These are phyloP conservation scores for Dermochelys coriacea DNA, from an alignment of 2,797 vertebrate genomes.

Conservation along the genomic window DNA sequence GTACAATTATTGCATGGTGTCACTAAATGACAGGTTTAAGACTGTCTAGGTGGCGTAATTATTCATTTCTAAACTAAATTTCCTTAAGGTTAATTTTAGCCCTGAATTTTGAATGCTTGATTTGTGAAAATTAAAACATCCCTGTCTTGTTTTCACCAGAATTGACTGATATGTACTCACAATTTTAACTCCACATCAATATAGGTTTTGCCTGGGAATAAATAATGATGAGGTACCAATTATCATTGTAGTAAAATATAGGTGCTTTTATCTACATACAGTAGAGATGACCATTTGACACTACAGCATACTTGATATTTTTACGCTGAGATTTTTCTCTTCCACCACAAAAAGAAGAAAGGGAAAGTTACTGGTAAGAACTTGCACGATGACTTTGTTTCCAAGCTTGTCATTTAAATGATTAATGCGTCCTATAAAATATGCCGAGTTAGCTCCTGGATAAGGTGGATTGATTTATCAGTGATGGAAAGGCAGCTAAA, in stretches of 20 bases:
- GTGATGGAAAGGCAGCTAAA: slow-evolving; percentile 43
- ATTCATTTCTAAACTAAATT: not conserved
- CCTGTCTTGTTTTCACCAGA: not conserved
- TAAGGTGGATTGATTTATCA: slow-evolving; percentile 40
- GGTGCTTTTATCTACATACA: not conserved
- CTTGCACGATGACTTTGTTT: slow-evolving; percentile 12
- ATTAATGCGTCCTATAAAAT: slow-evolving; percentile 29
- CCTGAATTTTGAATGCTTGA: not conserved
- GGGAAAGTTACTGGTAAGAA: not conserved
- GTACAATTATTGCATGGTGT: not conserved
- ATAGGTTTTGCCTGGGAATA: not conserved
- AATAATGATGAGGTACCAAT: not conserved
- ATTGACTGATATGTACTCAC: not conserved
- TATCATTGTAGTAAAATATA: not conserved
- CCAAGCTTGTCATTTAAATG: slow-evolving; percentile 29
- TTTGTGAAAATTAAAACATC: not conserved
- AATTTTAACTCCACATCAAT: not conserved
- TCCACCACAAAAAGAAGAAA: not conserved
- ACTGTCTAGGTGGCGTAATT: not conserved
- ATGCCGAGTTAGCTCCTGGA: slow-evolving; percentile 36
- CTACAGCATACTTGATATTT: fast-evolving
- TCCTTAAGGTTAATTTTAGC: slow-evolving; percentile 3
- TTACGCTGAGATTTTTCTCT: not conserved
- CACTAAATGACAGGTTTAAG: not conserved
- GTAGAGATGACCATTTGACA: not conserved